Evolutionary conservation across 2,113 vertebrate species (phyloP).

Genomic region (Lepisosteus osseus): DNA sequence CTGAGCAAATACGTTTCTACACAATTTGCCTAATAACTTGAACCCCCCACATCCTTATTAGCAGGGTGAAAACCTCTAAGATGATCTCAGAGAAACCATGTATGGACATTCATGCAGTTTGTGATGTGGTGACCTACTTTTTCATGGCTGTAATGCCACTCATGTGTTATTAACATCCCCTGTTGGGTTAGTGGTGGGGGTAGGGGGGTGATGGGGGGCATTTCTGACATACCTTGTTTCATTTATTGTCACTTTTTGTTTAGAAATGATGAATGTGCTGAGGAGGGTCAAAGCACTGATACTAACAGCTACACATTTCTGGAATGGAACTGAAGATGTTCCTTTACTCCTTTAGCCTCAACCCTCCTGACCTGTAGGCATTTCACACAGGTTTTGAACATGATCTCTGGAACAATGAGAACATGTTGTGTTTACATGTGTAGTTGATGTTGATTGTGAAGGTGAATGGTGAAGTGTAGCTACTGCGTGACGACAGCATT

Average conservation of each 20-base stretch:
- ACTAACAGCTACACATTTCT: no score
- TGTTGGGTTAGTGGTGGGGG: not conserved
- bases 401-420: no score
- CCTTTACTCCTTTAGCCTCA: no score
- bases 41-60: not conserved
- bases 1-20: not conserved
- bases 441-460: no score
- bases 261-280: constrained; percentile 8
- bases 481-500: no score
- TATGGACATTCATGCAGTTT: not conserved
- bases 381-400: no score
- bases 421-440: no score
- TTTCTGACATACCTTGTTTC: not conserved
- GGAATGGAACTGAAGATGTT: no score
- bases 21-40: not conserved
- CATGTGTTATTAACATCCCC: constrained; percentile 11
- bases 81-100: not conserved
- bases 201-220: not conserved
- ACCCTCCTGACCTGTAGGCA: no score
- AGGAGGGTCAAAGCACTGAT: not conserved
- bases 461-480: no score
- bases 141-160: not conserved
- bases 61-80: not conserved
- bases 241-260: constrained; percentile 5
- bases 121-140: constrained; percentile 16